phyloP scores from a whole-genome alignment of 1,140 invertebrate genomes.

The Zaprionus nigranus region DNA sequence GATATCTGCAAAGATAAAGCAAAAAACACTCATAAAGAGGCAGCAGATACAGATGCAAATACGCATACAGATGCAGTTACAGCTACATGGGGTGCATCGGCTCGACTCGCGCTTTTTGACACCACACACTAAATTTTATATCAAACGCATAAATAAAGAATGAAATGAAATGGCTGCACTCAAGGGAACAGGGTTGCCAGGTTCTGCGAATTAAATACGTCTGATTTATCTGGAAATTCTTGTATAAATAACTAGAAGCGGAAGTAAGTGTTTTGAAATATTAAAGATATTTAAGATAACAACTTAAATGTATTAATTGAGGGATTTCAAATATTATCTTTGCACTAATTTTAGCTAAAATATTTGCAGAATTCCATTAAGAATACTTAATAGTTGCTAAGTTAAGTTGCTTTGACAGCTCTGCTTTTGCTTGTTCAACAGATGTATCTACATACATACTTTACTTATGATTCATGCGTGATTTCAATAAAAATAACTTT shows the following conservation, averaged over 20 bases:
- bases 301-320: not conserved
- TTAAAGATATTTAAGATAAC: not conserved
- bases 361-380: no score
- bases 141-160: slow-evolving; percentile 44
- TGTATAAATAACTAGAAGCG: not conserved
- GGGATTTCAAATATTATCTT: not conserved
- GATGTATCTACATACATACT: no score
- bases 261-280: not conserved
- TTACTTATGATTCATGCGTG: not conserved
- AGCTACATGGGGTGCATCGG: slow-evolving; percentile 55
- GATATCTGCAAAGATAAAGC: slow-evolving; percentile 71
- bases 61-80: not conserved
- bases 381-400: no score
- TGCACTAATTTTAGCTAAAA: no score
- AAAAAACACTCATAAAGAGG: slow-evolving; percentile 40
- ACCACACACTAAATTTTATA: slow-evolving; percentile 60
- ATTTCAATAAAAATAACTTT: not conserved
- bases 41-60: slow-evolving; percentile 17
- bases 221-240: not conserved
- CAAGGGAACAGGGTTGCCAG: not conserved
- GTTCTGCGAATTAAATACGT: not conserved
- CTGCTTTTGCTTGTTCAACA: no score
- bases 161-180: not conserved
- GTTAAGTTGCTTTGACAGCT: no score
- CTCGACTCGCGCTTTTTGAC: slow-evolving; percentile 69